Evolutionary conservation across 1,140 invertebrate genomes (phyloP).

Genomic region (Alviniconcha marisindica): DNA sequence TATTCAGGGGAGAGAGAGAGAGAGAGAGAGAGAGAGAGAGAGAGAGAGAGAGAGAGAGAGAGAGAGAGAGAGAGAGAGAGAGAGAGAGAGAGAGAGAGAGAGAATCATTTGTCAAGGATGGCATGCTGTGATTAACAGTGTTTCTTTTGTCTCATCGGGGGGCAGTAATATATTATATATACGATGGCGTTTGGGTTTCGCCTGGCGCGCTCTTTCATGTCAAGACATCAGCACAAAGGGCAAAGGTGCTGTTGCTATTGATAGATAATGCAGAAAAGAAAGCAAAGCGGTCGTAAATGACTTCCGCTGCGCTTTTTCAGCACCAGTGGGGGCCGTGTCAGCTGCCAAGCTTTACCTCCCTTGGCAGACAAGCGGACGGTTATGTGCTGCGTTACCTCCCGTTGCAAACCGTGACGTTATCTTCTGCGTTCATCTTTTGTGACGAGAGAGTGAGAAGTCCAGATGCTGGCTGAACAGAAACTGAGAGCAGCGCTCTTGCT

Average conservation of each 20-base stretch:
- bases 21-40: background rate
- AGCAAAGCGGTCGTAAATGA: too few relatives aligned
- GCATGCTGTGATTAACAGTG: too few relatives aligned
- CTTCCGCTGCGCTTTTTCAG: background rate
- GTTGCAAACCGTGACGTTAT: background rate
- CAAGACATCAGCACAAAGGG: too few relatives aligned
- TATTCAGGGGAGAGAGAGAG: background rate
- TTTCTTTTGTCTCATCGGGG: too few relatives aligned
- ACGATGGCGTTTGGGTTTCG: too few relatives aligned
- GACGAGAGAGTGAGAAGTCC: background rate
- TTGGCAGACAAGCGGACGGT: background rate
- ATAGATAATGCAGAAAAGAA: too few relatives aligned
- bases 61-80: constrained; percentile 27
- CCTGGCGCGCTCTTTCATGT: too few relatives aligned
- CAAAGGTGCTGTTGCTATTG: too few relatives aligned
- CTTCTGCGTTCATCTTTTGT: background rate
- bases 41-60: constrained; percentile 26
- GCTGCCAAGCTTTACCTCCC: background rate
- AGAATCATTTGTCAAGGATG: too few relatives aligned
- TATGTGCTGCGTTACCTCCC: background rate
- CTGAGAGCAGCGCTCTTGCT: too few relatives aligned
- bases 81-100: constrained; percentile 23
- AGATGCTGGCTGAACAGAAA: too few relatives aligned
- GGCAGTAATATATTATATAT: too few relatives aligned
- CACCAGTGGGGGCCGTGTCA: background rate